Evolutionary conservation across 2,888 invertebrate genomes (phyloP).

Genomic region (Cistogaster globosa): DNA sequence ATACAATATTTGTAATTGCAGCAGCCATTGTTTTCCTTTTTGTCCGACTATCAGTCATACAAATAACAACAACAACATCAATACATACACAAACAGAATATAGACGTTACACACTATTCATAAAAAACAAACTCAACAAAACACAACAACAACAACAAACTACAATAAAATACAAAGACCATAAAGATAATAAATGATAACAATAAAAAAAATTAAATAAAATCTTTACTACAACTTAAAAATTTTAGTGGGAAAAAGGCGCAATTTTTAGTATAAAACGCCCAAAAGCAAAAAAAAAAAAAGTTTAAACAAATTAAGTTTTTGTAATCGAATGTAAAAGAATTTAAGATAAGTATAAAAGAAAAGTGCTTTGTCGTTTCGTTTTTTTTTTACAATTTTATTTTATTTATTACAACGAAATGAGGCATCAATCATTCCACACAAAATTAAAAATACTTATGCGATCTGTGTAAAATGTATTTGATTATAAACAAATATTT

Average conservation of each 20-base stretch:
- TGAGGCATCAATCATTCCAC: too few relatives aligned
- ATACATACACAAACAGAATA: conserved; percentile 50
- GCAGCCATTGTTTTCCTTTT: conserved; percentile 62
- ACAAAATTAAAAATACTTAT: too few relatives aligned
- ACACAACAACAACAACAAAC: conserved; percentile 32
- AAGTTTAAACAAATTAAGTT: conserved; percentile 49
- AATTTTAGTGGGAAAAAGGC: conserved; percentile 72
- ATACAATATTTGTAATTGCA: conserved; percentile 69
- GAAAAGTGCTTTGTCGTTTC: too few relatives aligned
- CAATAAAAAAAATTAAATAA: conserved; percentile 54
- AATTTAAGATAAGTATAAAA: too few relatives aligned
- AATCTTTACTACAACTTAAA: background rate
- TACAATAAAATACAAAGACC: conserved; percentile 66
- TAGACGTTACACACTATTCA: conserved; percentile 52
- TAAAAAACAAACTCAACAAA: conserved; percentile 47
- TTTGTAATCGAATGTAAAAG: background rate
- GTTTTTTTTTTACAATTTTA: too few relatives aligned
- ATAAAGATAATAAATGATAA: conserved; percentile 71
- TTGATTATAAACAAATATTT: too few relatives aligned
- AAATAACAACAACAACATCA: conserved; percentile 24
- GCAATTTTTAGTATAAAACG: conserved; percentile 77
- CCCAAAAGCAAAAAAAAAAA: too few relatives aligned
- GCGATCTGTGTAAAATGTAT: too few relatives aligned
- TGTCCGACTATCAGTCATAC: conserved; percentile 34
- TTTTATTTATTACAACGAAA: too few relatives aligned